Evolutionary conservation across 2,113 vertebrate species (phyloP), one percentile per base, ranked within the genome.

Genomic region (Sarotherodon lohbergeri): DNA sequence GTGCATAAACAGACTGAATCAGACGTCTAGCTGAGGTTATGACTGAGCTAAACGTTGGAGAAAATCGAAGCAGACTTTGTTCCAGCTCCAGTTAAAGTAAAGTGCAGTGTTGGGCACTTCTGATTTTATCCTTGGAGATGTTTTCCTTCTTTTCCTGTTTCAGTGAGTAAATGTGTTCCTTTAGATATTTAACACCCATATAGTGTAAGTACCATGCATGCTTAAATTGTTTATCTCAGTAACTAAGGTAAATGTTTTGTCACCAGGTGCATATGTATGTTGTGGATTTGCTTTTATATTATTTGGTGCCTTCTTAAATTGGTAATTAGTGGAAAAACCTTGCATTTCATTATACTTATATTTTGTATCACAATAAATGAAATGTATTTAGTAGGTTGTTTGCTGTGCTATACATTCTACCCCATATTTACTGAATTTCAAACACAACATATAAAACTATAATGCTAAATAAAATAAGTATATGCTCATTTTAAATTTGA

Each of bases 11-110:
- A 91, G 57, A 41, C 41, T 55, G 59, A 86, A 84, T 68, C 85
- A 76, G 43, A 88, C 6, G 84, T 90, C 86, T 85, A 86, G 54
- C 50, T 79, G 66, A 92, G 83, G 92, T 93, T 91, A 89, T 84
- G 93, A 91, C 93, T 89, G 90, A 61, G 89, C 82, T 61, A 85
- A 86, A 73, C 61, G 46, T 8, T 85, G 71, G 83, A 68, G 56
- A 6, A 56, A 82, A 66, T 87, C 43, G 59, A 27, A 81, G 80
- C 81, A 17, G 41, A 34, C 79, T 68, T 71, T 55, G 50, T 82
- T 56, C 57, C 2, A 68, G 80, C 85, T 43, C 7, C 84, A 84
- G 63, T 83, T 7, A 34, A 29, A 56, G 50, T 46, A 52, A 81
- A 52, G 29, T 78, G 46, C 73, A 52, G 27, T 78, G 27, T 34